Conservation (phyloP, 2,113 vertebrate genomes). For the Malurus cyaneus region DNA sequence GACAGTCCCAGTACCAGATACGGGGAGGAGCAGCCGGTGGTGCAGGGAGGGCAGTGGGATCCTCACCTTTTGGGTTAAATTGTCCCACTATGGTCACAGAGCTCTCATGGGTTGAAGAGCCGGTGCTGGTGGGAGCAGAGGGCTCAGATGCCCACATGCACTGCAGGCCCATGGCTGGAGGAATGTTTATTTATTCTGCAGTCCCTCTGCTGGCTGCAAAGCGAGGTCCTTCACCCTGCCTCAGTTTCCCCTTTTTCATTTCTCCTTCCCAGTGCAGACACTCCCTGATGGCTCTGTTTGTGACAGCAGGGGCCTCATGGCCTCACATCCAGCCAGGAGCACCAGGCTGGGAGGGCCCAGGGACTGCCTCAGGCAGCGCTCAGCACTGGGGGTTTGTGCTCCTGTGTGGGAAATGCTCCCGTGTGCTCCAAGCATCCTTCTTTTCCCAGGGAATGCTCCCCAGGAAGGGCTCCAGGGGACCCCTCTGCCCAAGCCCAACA, state of each 20-base stretch:
- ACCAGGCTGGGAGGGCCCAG: neutral
- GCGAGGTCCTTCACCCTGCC: neutral
- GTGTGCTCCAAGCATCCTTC: neutral
- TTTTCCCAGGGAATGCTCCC: slow-evolving; percentile 23
- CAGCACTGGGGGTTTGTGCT: rapidly evolving
- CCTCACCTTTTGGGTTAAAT: neutral
- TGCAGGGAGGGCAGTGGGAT: neutral
- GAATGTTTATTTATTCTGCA: neutral
- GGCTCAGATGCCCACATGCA: rapidly evolving
- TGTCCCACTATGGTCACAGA: neutral
- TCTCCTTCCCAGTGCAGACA: neutral
- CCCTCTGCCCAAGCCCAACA: slow-evolving; percentile 86
- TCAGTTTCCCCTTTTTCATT: neutral
- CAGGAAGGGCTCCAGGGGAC: slow-evolving; percentile 12
- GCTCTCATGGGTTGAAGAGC: neutral
- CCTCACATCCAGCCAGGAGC: neutral
- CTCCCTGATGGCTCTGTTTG: neutral
- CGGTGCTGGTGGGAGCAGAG: neutral
- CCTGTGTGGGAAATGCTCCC: neutral
- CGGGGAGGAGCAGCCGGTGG: neutral
- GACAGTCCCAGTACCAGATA: neutral
- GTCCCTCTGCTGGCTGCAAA: neutral
- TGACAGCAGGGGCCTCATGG: neutral
- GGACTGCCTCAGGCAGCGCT: neutral
- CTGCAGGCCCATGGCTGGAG: neutral